Evolutionary conservation across 53 echinoderm and acorn worm genomes (phyloP), one percentile per base, ranked within the genome.

Genomic region (Actinopyga echinites): DNA sequence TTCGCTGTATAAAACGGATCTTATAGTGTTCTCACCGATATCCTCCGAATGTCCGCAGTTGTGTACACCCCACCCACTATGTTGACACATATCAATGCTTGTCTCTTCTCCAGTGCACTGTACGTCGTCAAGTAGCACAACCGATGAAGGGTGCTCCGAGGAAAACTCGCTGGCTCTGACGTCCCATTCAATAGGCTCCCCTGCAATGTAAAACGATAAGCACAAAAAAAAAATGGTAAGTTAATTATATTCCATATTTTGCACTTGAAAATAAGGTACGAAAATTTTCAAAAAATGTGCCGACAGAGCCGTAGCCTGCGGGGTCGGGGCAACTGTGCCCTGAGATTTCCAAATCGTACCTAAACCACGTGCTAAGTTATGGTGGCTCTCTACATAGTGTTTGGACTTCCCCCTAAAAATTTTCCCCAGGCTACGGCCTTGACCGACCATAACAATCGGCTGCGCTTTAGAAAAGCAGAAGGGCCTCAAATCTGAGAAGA

Each of bases 41-140:
- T 99, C 99, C 85, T 99, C 99, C 17, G 88, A 85, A 38, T 99
- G 99, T 5, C 89, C 99, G 42, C 94, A 94, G 59, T 89, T 88
- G 73, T 90, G 94, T 65, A 68, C 59, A 12, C 91, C 91, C 99
- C 99, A 99, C 23, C 81, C 49, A 35, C 80, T 45, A 64, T 89
- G 89, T 8, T 40, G 64, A 57, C 99, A 99, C 42, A 91, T 92
- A 28, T 94, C 94, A 17, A 99, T 26, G 45, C 87, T 90, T 30
- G 66, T 74, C 44, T 99, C 99, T 35, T 53, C 45, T 2, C 99
- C 99, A 21, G 55, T 58, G 58, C 99, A 92, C 17, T 82, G 83
- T n/a, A 99, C 64, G 79, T 93, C 80, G 67, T 92, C 94, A 6
- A 94, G 71, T 32, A 87, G 85, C 64, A 99, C 92, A 9, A 92